Percentiles rank a stretch among this genome's conserved stretches.
These are phyloP conservation scores for Molossus alvarezi DNA, from an alignment of 2,797 vertebrate species.

Conservation along the genomic window DNA sequence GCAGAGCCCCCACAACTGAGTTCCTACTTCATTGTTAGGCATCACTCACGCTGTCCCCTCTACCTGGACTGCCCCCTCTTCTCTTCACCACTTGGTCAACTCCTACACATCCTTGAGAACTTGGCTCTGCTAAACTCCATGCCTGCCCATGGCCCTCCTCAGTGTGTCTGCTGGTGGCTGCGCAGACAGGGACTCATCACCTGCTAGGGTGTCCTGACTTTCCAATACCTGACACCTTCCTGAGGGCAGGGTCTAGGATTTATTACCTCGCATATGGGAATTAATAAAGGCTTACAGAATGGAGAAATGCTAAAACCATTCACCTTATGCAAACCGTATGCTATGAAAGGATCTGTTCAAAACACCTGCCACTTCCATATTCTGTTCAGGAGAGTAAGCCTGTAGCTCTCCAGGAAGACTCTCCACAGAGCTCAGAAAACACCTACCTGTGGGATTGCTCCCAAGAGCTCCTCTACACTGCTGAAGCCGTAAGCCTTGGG, in stretches of 20 bases:
- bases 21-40: background rate
- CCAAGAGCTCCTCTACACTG: conserved; percentile 95
- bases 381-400: background rate
- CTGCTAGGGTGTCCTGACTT: background rate
- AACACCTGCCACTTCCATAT: background rate
- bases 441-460: conserved; percentile 96
- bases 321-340: background rate
- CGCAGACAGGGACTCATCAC: too few relatives aligned
- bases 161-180: rapidly evolving
- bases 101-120: too few relatives aligned
- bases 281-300: background rate
- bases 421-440: background rate
- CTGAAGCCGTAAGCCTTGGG: conserved; percentile 94
- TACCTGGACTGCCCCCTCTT: background rate
- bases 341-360: conserved; percentile 2
- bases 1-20: background rate
- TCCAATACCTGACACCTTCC: background rate
- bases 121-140: rapidly evolving
- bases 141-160: background rate
- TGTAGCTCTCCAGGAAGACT: background rate
- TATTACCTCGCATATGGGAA: background rate
- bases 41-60: rapidly evolving
- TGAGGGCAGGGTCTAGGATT: background rate
- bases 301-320: background rate
- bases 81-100: rapidly evolving